Evolutionary conservation across 2,888 invertebrate genomes (phyloP), one percentile per base, ranked within the genome.

Genomic region (Pristionchus exspectatus): DNA sequence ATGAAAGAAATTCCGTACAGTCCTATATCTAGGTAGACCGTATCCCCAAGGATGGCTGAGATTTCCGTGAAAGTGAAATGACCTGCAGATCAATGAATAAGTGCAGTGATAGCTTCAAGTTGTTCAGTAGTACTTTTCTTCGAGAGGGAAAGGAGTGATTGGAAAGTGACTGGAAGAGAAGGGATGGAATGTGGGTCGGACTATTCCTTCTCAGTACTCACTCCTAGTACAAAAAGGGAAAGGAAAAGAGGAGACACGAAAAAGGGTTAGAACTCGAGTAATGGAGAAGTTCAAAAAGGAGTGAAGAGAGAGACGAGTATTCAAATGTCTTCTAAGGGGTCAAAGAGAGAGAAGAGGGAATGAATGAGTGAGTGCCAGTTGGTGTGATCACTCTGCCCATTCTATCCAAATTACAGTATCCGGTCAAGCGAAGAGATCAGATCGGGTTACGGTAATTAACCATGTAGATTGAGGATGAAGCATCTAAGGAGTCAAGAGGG

Each of bases 371-470:
- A 83, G 83, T 54, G 83, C 30, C 83, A 83, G 83, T 83, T 83
- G 83, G 83, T 54, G 38, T 83, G 56, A 83, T 83, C 50, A 83
- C 27, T 33, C 50, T 83, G 5, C 27, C 56, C 50, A 83, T 74
- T 38, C 74, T 21, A 9, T 27, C 74, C 74, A 74, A 74, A 74
- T 74, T 74, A 83, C 83, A 30, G 83, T 83, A 83, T 56, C 56
- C 83, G 83, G 56, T 54, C 83, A 83, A 83, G n/a, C 50, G 74
- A 21, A 83, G 21, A 33, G 14, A 10, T 83, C 54, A 27, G 50
- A 56, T 83, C 83, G 83, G 83, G 83, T 83, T 83, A 83, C 83
- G 83, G 83, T 83, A 83, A 83, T 83, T 83, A 83, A 50, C 83
- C 83, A 54, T 74, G 74, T 38, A 74, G 74, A 74, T 74, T 74